phyloP scores from a whole-genome alignment of 2,888 invertebrate genomes.

The Aporophyla lueneburgensis region DNA sequence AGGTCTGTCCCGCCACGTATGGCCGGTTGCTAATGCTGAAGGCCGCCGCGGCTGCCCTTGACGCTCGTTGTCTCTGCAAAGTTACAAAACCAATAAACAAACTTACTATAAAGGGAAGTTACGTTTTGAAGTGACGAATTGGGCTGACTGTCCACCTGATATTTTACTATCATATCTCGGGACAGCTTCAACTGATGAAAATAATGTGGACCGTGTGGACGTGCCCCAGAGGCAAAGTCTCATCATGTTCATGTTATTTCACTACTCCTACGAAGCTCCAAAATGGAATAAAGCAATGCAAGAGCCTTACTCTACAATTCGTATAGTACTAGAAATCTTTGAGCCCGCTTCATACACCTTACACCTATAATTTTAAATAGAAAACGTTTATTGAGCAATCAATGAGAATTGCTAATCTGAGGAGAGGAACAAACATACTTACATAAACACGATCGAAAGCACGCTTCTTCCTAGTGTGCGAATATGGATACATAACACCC shows the following conservation, averaged over 20 bases:
- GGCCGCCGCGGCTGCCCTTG: conserved; percentile 82
- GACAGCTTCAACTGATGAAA: background rate
- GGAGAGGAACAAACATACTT: conserved; percentile 68
- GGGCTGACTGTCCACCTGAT: background rate
- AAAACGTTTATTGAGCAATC: background rate
- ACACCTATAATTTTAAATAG: background rate
- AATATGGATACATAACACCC: conserved; percentile 88
- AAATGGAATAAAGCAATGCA: background rate
- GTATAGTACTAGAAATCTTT: background rate
- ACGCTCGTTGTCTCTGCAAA: conserved; percentile 81
- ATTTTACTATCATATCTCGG: background rate
- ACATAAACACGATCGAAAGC: conserved; percentile 82
- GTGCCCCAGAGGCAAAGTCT: background rate
- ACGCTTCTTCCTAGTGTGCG: conserved; percentile 85
- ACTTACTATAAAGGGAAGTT: background rate
- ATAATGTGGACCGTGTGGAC: background rate
- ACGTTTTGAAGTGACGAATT: background rate
- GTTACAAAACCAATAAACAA: conserved; percentile 13
- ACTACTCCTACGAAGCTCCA: background rate
- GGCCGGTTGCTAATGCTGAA: conserved; percentile 81
- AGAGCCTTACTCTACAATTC: background rate
- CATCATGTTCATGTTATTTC: background rate
- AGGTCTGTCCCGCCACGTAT: conserved; percentile 86
- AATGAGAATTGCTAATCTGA: background rate
- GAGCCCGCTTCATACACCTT: background rate